phyloP scores from a whole-genome alignment of 64 coral and sea anemone genomes.

The Porites lutea region DNA sequence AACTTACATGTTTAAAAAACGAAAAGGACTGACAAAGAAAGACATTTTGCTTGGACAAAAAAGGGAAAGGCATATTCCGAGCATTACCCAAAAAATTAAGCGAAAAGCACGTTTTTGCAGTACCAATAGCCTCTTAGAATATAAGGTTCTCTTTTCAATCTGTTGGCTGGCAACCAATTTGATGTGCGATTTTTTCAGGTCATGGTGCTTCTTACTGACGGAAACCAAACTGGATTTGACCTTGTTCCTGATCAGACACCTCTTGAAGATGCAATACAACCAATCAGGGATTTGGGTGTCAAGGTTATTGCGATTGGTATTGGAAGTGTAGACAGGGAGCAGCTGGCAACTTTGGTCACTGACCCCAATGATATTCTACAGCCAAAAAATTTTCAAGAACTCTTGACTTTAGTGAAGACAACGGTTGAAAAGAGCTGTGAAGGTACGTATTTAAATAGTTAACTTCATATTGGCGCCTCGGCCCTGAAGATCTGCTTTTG shows the following conservation, averaged over 20 bases:
- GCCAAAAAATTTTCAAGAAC: constrained; percentile 57
- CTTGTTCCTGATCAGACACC: constrained; percentile 16
- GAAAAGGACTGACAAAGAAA: too few relatives aligned
- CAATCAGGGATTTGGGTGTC: constrained; percentile 58
- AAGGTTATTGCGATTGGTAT: constrained; percentile 88
- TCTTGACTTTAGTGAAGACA: constrained; percentile 54
- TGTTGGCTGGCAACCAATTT: too few relatives aligned
- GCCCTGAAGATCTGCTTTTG: too few relatives aligned
- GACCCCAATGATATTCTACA: constrained; percentile 62
- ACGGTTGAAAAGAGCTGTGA: constrained; percentile 75
- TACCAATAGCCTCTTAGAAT: too few relatives aligned
- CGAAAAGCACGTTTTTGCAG: too few relatives aligned
- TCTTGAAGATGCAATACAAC: constrained; percentile 68
- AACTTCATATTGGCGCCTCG: too few relatives aligned
- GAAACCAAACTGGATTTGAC: constrained; percentile 83
- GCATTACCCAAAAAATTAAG: too few relatives aligned
- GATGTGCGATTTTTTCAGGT: constrained; percentile 33
- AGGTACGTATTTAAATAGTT: constrained; percentile 18
- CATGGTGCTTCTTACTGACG: constrained; percentile 85
- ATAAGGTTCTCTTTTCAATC: too few relatives aligned
- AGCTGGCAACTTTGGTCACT: constrained; percentile 58
- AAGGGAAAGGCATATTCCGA: too few relatives aligned
- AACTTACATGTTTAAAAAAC: too few relatives aligned
- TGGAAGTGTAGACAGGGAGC: constrained; percentile 83
- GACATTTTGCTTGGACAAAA: too few relatives aligned